Evolutionary conservation across 2,888 invertebrate species (phyloP).

Genomic region (Desoria tigrina): DNA sequence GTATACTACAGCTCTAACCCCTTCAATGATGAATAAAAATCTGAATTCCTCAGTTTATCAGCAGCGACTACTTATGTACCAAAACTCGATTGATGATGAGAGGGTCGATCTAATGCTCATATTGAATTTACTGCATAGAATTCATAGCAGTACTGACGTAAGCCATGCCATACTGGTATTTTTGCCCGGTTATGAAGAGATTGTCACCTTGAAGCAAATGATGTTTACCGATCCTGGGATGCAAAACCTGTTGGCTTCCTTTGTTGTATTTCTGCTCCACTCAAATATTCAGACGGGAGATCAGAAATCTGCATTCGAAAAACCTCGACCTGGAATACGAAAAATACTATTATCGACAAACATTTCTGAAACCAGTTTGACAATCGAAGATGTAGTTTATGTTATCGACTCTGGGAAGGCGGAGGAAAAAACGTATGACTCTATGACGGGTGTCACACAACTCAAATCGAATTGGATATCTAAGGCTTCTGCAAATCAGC

Average conservation of each 20-base stretch:
- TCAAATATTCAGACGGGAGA: slow-evolving; percentile 85
- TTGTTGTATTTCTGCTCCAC: slow-evolving; percentile 76
- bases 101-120: slow-evolving; percentile 57
- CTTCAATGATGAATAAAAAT: not conserved
- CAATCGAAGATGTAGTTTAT: slow-evolving; percentile 90
- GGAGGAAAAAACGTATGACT: slow-evolving; percentile 27
- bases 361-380: slow-evolving; percentile 93
- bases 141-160: slow-evolving; percentile 53
- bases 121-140: slow-evolving; percentile 55
- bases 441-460: slow-evolving; percentile 12
- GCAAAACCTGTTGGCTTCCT: slow-evolving; percentile 56
- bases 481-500: slow-evolving; percentile 34
- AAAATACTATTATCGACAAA: slow-evolving; percentile 95
- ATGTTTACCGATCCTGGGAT: slow-evolving; percentile 63
- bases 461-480: slow-evolving; percentile 36
- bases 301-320: slow-evolving; percentile 74
- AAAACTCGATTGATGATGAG: slow-evolving; percentile 54
- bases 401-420: slow-evolving; percentile 56
- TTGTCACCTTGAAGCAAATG: slow-evolving; percentile 71
- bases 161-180: slow-evolving; percentile 75
- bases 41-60: slow-evolving; percentile 10
- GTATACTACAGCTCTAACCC: slow-evolving; percentile 10
- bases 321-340: slow-evolving; percentile 65
- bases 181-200: slow-evolving; percentile 92
- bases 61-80: slow-evolving; percentile 22